These are phyloP conservation scores for Agriopis marginaria DNA, from an alignment of 2,888 invertebrate species.

Conservation along the genomic window DNA sequence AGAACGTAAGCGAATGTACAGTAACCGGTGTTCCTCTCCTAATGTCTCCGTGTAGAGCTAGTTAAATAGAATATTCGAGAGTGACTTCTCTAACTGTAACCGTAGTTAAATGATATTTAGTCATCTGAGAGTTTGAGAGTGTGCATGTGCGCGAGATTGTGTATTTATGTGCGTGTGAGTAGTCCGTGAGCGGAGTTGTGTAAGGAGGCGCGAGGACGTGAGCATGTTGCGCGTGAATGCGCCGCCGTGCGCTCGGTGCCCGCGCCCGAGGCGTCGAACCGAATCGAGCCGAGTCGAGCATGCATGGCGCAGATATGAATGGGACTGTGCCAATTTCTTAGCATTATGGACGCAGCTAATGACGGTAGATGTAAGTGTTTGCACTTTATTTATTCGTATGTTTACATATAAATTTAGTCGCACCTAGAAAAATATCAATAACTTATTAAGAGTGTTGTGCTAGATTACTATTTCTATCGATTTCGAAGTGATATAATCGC, in stretches of 20 bases:
- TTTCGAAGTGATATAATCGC: conserved; percentile 80
- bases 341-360: conserved; percentile 80
- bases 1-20: conserved; percentile 78
- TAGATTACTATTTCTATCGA: conserved; percentile 81
- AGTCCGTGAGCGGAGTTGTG: conserved; percentile 42
- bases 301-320: conserved; percentile 66
- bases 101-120: conserved; percentile 71
- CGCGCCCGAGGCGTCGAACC: conserved; percentile 24
- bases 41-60: conserved; percentile 81
- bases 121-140: conserved; percentile 63
- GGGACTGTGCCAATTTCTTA: conserved; percentile 85
- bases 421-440: conserved; percentile 86
- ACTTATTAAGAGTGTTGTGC: conserved; percentile 87
- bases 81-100: conserved; percentile 71
- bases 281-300: conserved; percentile 41
- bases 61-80: conserved; percentile 72
- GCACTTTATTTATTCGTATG: conserved; percentile 87
- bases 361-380: conserved; percentile 87
- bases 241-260: conserved; percentile 28
- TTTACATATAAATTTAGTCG: conserved; percentile 85
- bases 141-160: conserved; percentile 52
- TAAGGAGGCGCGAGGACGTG: conserved; percentile 39
- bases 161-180: conserved; percentile 43
- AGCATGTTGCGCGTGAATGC: conserved; percentile 49
- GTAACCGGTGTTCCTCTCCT: conserved; percentile 85